Conservation (phyloP, 1,140 invertebrate species). For the Pentalonia nigronervosa region DNA sequence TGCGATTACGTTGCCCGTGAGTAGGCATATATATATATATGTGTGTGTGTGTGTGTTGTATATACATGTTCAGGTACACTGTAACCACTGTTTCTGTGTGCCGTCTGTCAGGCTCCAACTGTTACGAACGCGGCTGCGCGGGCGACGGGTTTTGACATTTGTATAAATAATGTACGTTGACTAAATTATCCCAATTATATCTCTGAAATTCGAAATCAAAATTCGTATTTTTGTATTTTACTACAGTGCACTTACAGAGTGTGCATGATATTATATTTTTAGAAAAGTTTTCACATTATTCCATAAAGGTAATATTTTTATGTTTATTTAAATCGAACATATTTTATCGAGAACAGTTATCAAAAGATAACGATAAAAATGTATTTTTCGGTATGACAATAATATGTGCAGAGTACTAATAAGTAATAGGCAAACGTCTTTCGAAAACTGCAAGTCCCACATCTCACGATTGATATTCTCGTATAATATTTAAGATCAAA, state of each 20-base stretch:
- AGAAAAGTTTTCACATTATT: not conserved
- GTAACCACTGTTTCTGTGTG: not conserved
- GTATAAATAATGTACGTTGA: conserved; percentile 18
- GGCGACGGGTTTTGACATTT: not conserved
- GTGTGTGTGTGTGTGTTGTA: too few relatives aligned
- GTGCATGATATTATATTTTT: not conserved
- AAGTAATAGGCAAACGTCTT: not conserved
- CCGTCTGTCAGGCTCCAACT: not conserved
- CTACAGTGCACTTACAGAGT: not conserved
- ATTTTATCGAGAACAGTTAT: not conserved
- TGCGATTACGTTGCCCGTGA: not conserved
- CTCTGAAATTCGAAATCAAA: not conserved
- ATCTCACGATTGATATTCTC: not conserved
- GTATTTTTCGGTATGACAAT: not conserved
- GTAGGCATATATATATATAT: not conserved
- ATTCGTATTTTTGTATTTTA: not conserved
- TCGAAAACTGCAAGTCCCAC: not conserved
- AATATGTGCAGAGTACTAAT: not conserved
- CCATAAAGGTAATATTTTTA: not conserved
- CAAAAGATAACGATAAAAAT: not conserved
- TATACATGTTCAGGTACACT: not conserved
- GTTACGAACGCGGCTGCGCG: not conserved
- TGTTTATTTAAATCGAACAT: not conserved
- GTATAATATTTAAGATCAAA: not conserved
- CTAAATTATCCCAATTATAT: not conserved